Base-by-base conservation (phyloP, 2,888 invertebrate species). In the Xestia c-nigrum region DNA sequence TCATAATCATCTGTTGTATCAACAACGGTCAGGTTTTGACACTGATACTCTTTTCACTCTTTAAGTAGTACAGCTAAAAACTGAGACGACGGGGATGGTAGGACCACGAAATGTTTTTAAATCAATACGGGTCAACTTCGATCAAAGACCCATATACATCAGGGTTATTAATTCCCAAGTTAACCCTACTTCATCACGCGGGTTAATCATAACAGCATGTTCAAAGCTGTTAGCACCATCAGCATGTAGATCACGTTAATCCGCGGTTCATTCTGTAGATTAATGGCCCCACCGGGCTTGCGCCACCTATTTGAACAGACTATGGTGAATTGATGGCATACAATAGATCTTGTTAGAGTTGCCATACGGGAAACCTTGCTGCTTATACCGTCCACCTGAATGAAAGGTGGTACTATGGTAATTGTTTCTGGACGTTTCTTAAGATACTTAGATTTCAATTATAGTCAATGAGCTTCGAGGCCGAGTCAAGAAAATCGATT, bases 181-280 rank as follows among this genome's bases (percentile, higher is more conserved):
- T 66, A 73, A 80, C 79, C 79, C 77, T 81, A 72, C 76, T 87
- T 87, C 78, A 89, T 86, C 84, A 74, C 52, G 50, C 50, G 81
- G 77, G 78, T 87, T 87, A 89, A 90, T 90, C 89, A 90, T 81
- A 84, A 83, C 89, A 85, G 88, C 86, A 84, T 86, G 88, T 90
- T 85, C 79, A 84, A 80, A 72, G 76, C 81, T 85, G 82, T 83
- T 86, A 85, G 81, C 85, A 86, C 85, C 87, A 81, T 83, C 86
- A 85, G 82, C 85, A 83, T 85, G 88, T 87, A 90, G 88, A 90
- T 89, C 87, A 87, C 86, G 87, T 89, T 90, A 90, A 90, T 90
- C 89, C 87, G 85, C 75, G 85, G 88, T 85, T 89, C 87, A 89
- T 90, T 90, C 90, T 84, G 78, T 80, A 87, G 89, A 90, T 90